Percentiles rank a stretch among this genome's conserved stretches.
Evolutionary conservation across 2,797 vertebrate species (phyloP).

Genomic region (Anisognathus igniventris): DNA sequence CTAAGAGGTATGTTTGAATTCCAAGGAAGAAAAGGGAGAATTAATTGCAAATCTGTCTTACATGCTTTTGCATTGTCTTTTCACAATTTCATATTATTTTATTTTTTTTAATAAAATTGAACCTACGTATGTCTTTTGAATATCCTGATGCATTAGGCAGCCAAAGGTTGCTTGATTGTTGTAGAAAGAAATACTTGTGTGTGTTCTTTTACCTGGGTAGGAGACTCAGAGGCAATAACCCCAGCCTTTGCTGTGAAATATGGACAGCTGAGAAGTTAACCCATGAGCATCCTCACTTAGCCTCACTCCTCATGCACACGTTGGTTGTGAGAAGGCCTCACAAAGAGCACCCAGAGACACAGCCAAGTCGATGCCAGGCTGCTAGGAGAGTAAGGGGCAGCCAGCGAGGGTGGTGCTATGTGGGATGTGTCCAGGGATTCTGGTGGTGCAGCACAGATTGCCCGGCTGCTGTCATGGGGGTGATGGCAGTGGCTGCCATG

Average conservation of each 20-base stretch:
- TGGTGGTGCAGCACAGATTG: no score
- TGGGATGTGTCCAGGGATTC: rapidly evolving
- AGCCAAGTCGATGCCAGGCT: not conserved
- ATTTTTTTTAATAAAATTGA: not conserved
- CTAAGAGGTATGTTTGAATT: constrained; percentile 13
- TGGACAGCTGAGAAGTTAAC: not conserved
- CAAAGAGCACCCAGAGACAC: not conserved
- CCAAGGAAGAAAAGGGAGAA: not conserved
- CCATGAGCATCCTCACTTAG: not conserved
- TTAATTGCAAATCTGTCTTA: not conserved
- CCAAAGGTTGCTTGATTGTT: not conserved
- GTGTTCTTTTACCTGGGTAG: not conserved
- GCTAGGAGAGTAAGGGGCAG: not conserved
- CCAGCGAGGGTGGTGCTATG: not conserved
- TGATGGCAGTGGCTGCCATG: not conserved
- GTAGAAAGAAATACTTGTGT: not conserved
- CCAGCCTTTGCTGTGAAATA: not conserved
- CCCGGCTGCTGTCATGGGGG: rapidly evolving
- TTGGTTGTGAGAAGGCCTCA: not conserved
- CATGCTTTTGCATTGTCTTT: not conserved
- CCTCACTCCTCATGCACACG: rapidly evolving
- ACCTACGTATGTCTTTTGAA: not conserved
- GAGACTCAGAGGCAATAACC: not conserved
- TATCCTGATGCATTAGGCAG: not conserved
- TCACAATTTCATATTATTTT: not conserved